Conservation (phyloP, 1,140 invertebrate genomes). For the Choristoneura fumiferana region DNA sequence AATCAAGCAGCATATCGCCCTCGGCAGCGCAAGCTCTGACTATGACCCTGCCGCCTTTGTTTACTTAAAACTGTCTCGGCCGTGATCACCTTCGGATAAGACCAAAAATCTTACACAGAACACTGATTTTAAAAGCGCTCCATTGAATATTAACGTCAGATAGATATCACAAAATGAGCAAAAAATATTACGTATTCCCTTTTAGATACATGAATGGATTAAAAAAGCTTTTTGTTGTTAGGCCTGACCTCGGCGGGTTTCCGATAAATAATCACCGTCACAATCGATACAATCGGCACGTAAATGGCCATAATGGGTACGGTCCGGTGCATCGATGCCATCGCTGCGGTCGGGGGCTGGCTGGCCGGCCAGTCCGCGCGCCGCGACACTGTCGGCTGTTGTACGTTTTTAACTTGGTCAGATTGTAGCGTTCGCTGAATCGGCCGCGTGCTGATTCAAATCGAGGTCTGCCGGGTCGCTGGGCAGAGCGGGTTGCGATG, state of each 20-base stretch:
- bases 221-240: conserved; percentile 30
- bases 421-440: conserved; percentile 44
- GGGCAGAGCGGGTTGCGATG: conserved; percentile 39
- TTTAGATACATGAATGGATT: conserved; percentile 43
- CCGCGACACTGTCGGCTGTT: conserved; percentile 26
- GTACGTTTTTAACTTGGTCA: conserved; percentile 42
- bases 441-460: conserved; percentile 59
- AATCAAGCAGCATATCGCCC: conserved; percentile 60
- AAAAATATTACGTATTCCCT: conserved; percentile 33
- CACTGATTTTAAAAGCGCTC: conserved; percentile 31
- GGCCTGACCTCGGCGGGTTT: conserved; percentile 48
- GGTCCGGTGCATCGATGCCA: conserved; percentile 41
- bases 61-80: conserved; percentile 44
- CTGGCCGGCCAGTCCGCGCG: conserved; percentile 23
- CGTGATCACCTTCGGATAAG: conserved; percentile 46
- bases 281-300: conserved; percentile 47
- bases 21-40: conserved; percentile 30
- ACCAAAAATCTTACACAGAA: conserved; percentile 20
- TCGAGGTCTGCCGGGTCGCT: conserved; percentile 55
- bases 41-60: conserved; percentile 53
- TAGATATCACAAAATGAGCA: conserved; percentile 23
- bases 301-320: conserved; percentile 52
- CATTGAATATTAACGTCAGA: conserved; percentile 35
- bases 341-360: conserved; percentile 29
- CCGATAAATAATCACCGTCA: conserved; percentile 48